Base-by-base conservation (phyloP, 2,888 invertebrate genomes). In the Sesia apiformis region DNA sequence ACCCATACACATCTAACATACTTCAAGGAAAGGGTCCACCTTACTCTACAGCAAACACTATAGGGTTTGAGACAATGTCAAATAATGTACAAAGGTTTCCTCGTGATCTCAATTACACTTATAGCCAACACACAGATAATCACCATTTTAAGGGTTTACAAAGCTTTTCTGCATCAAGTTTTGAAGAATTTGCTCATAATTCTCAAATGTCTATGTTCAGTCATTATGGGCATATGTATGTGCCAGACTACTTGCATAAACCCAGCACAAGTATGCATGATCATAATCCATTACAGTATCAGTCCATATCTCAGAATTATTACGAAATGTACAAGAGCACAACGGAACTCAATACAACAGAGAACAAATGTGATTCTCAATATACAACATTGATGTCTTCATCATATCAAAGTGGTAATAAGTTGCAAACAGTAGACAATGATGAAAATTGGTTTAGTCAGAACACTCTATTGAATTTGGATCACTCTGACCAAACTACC, bases 361-460 rank as follows among this genome's bases (percentile, higher is more conserved):
- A 92, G 66, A 88, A 76, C 65, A 85, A 89, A 65, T 78, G 70
- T 61, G 86, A 90, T 53, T 90, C 93, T 66, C 78, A 84, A 63
- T 94, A 94, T 77, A 93, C 93, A 49, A 93, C 92, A 71, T 81
- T 94, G 68, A 93, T 92, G 81, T 91, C 93, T 56, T 90, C 93
- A 63, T 83, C 89, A 81, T 91, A 92, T 81, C 90, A 91, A 72
- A 77, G 76, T 81, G 91, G 91, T 72, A 93, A 90, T 82, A 93
- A 95, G 81, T 86, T 94, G 65, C 94, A 95, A 66, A 77, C 84
- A 40, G 86, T 90, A 67, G 91, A 91, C 60, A 91, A 88, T 65
- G 85, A 87, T 61, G 86, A 89, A 60, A 88, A 87, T 60, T 89
- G 89, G 88, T 88, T 82, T 66, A 87, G 87, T 74, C 87, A 88